A percentile compares a stretch with the other conserved stretches of the same genome.
Evolutionary conservation across 92 coral and sea anemone species (phyloP).

Genomic region (Actinostola sp.): DNA sequence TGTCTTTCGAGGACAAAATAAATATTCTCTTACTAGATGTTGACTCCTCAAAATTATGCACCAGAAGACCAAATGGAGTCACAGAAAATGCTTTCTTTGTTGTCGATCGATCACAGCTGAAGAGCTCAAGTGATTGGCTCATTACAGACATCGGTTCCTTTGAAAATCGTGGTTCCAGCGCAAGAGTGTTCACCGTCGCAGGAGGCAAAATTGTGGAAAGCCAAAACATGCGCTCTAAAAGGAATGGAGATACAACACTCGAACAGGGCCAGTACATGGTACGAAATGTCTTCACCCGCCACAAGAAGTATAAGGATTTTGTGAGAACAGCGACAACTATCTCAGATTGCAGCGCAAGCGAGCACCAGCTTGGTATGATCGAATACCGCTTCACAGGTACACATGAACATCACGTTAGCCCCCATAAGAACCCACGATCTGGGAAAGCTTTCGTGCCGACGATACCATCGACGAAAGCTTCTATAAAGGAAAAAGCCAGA

Average conservation of each 20-base stretch:
- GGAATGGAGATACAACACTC: slow-evolving; percentile 30
- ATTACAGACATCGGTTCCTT: slow-evolving; percentile 55
- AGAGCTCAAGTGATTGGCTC: slow-evolving; percentile 48
- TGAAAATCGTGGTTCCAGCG: slow-evolving; percentile 49
- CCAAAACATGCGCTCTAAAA: not conserved
- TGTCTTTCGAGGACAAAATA: slow-evolving; percentile 18
- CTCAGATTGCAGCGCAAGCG: slow-evolving; percentile 28
- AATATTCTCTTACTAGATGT: slow-evolving; percentile 40
- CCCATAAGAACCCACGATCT: no score
- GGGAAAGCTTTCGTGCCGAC: no score
- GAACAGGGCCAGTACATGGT: slow-evolving; percentile 37
- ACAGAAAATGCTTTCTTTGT: slow-evolving; percentile 33
- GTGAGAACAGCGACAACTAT: slow-evolving; percentile 40
- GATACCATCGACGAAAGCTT: no score
- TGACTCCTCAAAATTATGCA: slow-evolving; percentile 29
- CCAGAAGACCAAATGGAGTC: slow-evolving; percentile 33
- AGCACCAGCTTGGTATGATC: slow-evolving; percentile 40
- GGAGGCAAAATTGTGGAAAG: slow-evolving; percentile 22
- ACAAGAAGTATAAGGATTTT: slow-evolving; percentile 54
- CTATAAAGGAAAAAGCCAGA: no score
- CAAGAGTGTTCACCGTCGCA: slow-evolving; percentile 14
- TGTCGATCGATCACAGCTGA: slow-evolving; percentile 38
- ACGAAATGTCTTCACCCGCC: slow-evolving; percentile 42
- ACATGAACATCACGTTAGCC: no score
- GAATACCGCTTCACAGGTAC: no score